phyloP scores from a whole-genome alignment of 2,797 vertebrate species.

The Propithecus perrieri region DNA sequence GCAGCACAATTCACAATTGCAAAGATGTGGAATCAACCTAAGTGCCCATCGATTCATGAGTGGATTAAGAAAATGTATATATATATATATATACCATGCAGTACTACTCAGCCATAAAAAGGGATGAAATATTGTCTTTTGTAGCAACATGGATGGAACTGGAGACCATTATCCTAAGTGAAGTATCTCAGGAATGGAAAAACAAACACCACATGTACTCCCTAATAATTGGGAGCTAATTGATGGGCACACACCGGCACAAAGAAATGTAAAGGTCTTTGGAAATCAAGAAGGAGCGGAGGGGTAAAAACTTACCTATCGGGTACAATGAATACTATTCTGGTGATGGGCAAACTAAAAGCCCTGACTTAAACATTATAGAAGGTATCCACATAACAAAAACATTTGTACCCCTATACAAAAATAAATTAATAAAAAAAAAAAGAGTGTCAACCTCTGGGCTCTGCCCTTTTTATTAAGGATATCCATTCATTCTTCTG shows the following conservation, averaged over 20 bases:
- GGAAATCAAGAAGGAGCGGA: too few species aligned
- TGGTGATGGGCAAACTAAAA: background rate
- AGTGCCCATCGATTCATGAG: background rate
- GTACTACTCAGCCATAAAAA: background rate
- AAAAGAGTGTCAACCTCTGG: background rate
- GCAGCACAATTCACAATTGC: background rate
- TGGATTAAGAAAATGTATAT: background rate
- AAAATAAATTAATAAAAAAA: background rate
- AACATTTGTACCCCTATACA: background rate
- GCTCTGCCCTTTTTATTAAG: background rate
- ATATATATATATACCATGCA: background rate
- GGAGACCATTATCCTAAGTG: background rate
- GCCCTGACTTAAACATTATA: background rate
- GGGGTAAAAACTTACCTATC: too few species aligned
- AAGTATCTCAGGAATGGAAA: background rate
- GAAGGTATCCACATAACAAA: background rate
- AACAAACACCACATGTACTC: background rate
- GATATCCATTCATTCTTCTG: background rate
- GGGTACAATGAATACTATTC: background rate
- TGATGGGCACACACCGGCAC: background rate
- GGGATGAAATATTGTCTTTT: background rate
- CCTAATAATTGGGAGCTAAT: background rate
- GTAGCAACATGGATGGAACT: background rate
- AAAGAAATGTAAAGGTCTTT: background rate
- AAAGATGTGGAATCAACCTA: too few species aligned